These are phyloP conservation scores for Carterocephalus palaemon DNA, from an alignment of 2,888 invertebrate species.

Conservation along the genomic window DNA sequence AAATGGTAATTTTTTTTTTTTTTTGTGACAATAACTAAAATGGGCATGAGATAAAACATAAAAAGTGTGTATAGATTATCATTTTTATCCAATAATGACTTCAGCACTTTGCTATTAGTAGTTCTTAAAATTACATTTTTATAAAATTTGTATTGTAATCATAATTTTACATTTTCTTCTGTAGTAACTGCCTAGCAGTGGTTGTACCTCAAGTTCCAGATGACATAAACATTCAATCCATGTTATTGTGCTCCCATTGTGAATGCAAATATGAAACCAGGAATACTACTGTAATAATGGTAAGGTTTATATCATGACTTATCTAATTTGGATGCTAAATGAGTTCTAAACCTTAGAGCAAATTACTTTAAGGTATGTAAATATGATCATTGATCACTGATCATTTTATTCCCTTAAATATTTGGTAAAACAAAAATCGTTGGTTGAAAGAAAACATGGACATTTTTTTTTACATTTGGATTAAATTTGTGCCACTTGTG, in stretches of 20 bases:
- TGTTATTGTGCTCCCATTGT: constrained; percentile 91
- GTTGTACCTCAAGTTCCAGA: constrained; percentile 82
- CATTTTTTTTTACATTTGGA: too few relatives aligned
- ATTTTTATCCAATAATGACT: too few relatives aligned
- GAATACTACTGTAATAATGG: constrained; percentile 95
- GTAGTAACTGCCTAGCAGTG: constrained; percentile 88
- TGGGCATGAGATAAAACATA: too few relatives aligned
- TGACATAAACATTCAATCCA: constrained; percentile 84
- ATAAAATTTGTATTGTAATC: constrained; percentile 66
- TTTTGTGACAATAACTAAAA: neutral
- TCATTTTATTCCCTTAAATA: too few relatives aligned
- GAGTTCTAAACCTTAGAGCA: too few relatives aligned
- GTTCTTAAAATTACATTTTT: constrained; percentile 1
- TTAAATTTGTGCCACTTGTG: too few relatives aligned
- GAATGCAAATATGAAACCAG: constrained; percentile 95
- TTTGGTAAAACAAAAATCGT: too few relatives aligned
- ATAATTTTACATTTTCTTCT: constrained; percentile 45
- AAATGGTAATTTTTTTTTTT: constrained; percentile 78
- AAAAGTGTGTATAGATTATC: too few relatives aligned
- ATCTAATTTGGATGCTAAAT: too few relatives aligned
- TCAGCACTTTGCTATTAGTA: neutral
- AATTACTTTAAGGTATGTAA: too few relatives aligned
- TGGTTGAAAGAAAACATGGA: too few relatives aligned
- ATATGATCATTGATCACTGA: too few relatives aligned
- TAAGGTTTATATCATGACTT: constrained; percentile 38